Conservation (phyloP, 2,888 invertebrate species). For the Tubulanus polymorphus region DNA sequence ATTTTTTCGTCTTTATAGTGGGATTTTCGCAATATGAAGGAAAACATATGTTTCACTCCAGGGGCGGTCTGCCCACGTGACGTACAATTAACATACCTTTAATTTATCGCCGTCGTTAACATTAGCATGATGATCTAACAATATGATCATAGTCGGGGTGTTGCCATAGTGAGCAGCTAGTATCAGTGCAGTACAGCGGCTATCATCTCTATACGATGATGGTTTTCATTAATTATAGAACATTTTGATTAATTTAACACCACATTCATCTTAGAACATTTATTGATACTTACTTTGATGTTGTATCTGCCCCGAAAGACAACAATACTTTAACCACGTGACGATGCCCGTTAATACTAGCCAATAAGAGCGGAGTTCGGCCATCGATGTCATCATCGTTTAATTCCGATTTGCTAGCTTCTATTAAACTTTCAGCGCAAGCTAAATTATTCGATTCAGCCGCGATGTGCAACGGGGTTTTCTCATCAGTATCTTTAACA, state of each 20-base stretch:
- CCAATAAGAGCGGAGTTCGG: slow-evolving; percentile 26
- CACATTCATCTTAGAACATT: too few species aligned
- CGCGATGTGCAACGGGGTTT: not conserved
- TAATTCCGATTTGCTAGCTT: slow-evolving; percentile 23
- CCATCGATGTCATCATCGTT: slow-evolving; percentile 32
- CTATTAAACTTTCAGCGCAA: slow-evolving; percentile 25
- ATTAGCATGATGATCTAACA: slow-evolving; percentile 24
- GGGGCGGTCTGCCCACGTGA: too few species aligned
- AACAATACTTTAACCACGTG: slow-evolving; percentile 24
- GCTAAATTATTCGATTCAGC: slow-evolving; percentile 17
- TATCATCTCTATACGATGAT: too few species aligned
- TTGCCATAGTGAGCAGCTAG: too few species aligned
- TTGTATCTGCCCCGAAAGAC: slow-evolving; percentile 22
- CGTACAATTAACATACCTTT: slow-evolving; percentile 15
- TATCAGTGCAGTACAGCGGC: too few species aligned
- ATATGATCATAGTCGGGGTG: slow-evolving; percentile 59
- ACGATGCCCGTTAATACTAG: slow-evolving; percentile 24
- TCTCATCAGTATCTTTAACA: not conserved
- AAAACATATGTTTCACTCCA: too few species aligned
- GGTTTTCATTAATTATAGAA: not conserved
- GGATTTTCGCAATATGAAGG: too few species aligned
- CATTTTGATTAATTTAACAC: not conserved
- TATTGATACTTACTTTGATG: not conserved
- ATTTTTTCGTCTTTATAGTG: too few species aligned
- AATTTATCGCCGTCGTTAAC: slow-evolving; percentile 25